A percentile compares a stretch with the other conserved stretches of the same genome.
Conservation (phyloP, 2,888 invertebrate genomes). For the Nomada fucata region DNA sequence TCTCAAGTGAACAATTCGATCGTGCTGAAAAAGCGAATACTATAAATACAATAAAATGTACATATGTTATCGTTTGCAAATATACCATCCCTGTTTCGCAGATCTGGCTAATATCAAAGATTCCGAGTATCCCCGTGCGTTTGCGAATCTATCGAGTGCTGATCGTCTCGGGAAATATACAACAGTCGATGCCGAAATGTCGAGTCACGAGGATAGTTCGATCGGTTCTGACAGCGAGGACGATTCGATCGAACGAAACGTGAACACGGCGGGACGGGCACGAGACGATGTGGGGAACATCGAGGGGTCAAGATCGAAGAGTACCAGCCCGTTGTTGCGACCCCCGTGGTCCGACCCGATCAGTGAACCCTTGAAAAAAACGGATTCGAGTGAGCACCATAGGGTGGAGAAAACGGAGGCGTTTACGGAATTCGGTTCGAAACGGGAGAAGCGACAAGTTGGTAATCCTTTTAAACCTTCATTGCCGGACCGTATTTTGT, state of each 20-base stretch:
- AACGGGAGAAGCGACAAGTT: constrained; percentile 53
- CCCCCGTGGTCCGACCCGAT: neutral
- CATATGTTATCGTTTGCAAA: constrained; percentile 22
- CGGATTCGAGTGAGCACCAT: neutral
- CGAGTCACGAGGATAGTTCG: constrained; percentile 79
- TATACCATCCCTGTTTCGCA: constrained; percentile 36
- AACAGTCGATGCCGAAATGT: constrained; percentile 80
- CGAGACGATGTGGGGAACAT: neutral
- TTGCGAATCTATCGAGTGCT: constrained; percentile 43
- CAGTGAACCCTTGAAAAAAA: constrained; percentile 3
- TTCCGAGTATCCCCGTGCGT: constrained; percentile 57
- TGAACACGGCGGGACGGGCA: neutral
- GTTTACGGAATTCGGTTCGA: neutral
- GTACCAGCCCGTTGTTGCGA: neutral
- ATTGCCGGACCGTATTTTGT: too few relatives aligned
- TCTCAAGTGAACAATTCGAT: neutral
- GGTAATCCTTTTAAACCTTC: constrained; percentile 43
- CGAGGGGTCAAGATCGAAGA: constrained; percentile 16
- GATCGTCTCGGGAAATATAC: constrained; percentile 43
- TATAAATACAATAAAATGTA: constrained; percentile 48
- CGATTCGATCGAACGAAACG: constrained; percentile 35
- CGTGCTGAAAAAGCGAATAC: constrained; percentile 2
- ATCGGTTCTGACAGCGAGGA: constrained; percentile 75
- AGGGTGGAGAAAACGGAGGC: neutral
- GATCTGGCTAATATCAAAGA: constrained; percentile 58